These are phyloP conservation scores for Cryptoblepharus egeriae DNA, from an alignment of 2,797 vertebrate species.

Conservation along the genomic window DNA sequence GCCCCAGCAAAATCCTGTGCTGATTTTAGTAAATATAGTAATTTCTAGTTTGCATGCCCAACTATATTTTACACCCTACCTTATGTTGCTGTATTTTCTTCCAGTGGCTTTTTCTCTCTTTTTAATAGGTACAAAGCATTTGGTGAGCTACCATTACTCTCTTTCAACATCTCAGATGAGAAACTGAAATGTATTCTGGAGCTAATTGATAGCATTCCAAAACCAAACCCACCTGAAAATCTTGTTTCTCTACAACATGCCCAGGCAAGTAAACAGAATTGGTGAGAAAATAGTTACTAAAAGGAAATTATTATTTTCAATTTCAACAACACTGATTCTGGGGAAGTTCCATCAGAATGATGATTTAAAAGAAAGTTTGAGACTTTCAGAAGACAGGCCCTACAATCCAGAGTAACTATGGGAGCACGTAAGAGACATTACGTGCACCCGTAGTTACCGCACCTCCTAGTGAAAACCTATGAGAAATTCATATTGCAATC, in stretches of 20 bases:
- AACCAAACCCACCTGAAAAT: slow-evolving; percentile 82
- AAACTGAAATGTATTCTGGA: slow-evolving; percentile 89
- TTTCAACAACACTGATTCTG: background rate
- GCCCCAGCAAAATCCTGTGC: too few species aligned
- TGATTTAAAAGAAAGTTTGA: background rate
- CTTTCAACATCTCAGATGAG: slow-evolving; percentile 90
- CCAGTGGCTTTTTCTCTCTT: slow-evolving; percentile 42
- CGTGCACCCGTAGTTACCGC: too few species aligned
- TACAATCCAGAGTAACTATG: too few species aligned
- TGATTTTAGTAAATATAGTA: too few species aligned
- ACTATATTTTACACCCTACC: background rate
- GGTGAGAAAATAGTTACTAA: slow-evolving; percentile 5
- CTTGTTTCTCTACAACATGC: slow-evolving; percentile 67
- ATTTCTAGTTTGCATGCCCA: too few species aligned
- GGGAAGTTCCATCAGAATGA: background rate
- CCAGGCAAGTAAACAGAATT: slow-evolving; percentile 78
- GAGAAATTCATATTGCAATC: too few species aligned
- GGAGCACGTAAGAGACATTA: too few species aligned
- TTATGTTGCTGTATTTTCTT: slow-evolving; percentile 9
- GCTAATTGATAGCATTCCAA: slow-evolving; percentile 92
- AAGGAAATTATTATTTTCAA: background rate
- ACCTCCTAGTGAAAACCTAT: too few species aligned
- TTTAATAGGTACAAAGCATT: slow-evolving; percentile 90
- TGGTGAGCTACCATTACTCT: slow-evolving; percentile 91
- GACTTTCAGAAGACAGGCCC: too few species aligned